Base-by-base conservation (phyloP, 2,113 vertebrate species). In the Herpetotheres cachinnans region DNA sequence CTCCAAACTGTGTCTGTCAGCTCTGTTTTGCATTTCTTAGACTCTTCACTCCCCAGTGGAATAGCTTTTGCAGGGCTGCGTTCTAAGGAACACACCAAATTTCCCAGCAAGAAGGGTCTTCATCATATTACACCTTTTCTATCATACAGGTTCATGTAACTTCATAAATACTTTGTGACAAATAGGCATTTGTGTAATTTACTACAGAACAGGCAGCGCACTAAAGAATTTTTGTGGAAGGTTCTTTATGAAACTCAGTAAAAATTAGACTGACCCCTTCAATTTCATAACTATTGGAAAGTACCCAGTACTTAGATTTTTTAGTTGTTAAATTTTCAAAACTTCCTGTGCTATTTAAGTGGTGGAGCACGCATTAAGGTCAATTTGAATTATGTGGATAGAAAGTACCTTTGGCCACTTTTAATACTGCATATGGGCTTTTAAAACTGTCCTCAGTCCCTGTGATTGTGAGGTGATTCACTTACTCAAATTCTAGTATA, bases 1-100 rank as follows among this genome's bases (percentile, higher is more conserved):
- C 52, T 73, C 42, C 38, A 87, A 86, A 92, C 63, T 86, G 27
- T 91, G 77, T 76, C 89, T 24, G 4, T 89, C 95, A 95, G 63
- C 42, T 58, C 46, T 81, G 44, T 66, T 95, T 88, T 83, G 58
- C 70, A 76, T 59, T 96, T 73, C 85, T 87, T 55, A 91, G 29
- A 55, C 58, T 88, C 32, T 44, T 69, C 0, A 1, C 46, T 95
- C 69, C 76, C 61, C 36, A 49, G 63, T 0, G 13, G 80, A 90
- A 62, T 5, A 92, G 22, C 11, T 86, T 69, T 81, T 74, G 46
- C 34, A 65, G 47, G 40, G 49, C 52, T 32, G 15, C 1, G 2
- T 79, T 81, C 34, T 49, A 71, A 95, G 16, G 44, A 90, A 32
- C 11, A 34, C 17, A 55, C 5, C 0, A 0, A 78, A 87, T 89